Percentiles rank a stretch among this genome's conserved stretches.
Conservation (phyloP, 2,113 vertebrate genomes). For the Riparia riparia region DNA sequence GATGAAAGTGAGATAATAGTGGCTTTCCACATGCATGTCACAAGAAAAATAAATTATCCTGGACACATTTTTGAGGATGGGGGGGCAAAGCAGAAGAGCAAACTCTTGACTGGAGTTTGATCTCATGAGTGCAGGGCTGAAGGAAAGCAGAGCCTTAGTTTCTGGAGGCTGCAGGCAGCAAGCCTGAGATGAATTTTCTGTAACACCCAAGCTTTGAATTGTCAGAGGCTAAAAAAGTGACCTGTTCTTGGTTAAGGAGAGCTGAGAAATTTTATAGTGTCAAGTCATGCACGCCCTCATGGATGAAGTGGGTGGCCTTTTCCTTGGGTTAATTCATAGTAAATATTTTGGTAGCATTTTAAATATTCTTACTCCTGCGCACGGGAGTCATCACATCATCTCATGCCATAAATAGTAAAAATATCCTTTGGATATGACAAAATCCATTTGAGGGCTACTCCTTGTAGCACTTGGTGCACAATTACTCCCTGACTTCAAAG, state of each 20-base stretch:
- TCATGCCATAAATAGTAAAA: background rate
- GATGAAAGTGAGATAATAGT: background rate
- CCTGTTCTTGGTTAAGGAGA: background rate
- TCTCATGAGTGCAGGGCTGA: background rate
- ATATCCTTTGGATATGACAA: background rate
- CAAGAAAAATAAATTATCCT: background rate
- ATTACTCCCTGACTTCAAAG: background rate
- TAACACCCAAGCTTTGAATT: background rate
- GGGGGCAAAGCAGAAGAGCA: background rate
- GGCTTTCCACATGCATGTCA: background rate
- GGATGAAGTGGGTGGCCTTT: background rate
- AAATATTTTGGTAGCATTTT: background rate
- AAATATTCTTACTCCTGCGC: background rate
- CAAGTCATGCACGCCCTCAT: background rate
- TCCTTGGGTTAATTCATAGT: background rate
- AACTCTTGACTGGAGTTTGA: background rate
- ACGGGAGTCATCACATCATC: background rate
- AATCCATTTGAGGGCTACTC: background rate
- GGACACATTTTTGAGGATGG: background rate
- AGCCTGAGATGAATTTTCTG: background rate
- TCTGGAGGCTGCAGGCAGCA: background rate
- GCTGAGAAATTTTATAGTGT: background rate
- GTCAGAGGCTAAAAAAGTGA: background rate
- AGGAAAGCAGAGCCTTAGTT: background rate
- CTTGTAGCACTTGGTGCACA: background rate